Conservation (phyloP, 2,113 vertebrate species). For the Semnornis frantzii region DNA sequence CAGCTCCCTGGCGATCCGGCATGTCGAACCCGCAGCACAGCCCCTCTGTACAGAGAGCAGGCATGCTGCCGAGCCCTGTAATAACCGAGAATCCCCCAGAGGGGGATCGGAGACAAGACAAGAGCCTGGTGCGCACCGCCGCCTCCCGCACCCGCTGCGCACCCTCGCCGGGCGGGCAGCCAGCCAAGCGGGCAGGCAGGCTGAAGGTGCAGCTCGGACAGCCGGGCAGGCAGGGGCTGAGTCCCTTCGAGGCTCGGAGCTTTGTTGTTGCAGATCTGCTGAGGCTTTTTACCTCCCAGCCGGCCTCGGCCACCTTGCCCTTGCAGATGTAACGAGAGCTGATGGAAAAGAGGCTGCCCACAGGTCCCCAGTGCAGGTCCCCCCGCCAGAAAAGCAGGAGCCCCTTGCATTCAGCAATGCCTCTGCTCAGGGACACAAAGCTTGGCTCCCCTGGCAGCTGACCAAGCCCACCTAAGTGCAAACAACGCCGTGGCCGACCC, state of each 20-base stretch:
- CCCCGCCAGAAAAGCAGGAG: not conserved
- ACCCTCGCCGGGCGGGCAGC: not conserved
- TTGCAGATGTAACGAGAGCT: not conserved
- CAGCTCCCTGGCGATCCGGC: not conserved
- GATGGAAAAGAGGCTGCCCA: not conserved
- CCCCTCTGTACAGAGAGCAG: not conserved
- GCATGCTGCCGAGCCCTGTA: not conserved
- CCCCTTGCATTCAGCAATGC: rapidly evolving
- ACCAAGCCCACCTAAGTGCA: not conserved
- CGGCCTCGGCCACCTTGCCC: not conserved
- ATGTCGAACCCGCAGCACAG: not conserved
- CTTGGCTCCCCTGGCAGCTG: not conserved
- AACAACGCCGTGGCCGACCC: not conserved
- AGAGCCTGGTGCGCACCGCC: not conserved
- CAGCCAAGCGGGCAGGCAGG: not conserved
- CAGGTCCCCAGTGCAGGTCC: not conserved
- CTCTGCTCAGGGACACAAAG: rapidly evolving
- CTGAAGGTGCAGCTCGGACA: not conserved
- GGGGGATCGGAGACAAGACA: not conserved
- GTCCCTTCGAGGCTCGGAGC: not conserved
- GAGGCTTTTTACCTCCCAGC: not conserved
- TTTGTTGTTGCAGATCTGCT: not conserved
- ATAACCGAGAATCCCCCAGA: not conserved
- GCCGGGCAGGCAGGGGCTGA: not conserved
- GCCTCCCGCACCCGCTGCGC: not conserved